Evolutionary conservation across 1,140 invertebrate genomes (phyloP).

Genomic region (Drosophila asahinai): DNA sequence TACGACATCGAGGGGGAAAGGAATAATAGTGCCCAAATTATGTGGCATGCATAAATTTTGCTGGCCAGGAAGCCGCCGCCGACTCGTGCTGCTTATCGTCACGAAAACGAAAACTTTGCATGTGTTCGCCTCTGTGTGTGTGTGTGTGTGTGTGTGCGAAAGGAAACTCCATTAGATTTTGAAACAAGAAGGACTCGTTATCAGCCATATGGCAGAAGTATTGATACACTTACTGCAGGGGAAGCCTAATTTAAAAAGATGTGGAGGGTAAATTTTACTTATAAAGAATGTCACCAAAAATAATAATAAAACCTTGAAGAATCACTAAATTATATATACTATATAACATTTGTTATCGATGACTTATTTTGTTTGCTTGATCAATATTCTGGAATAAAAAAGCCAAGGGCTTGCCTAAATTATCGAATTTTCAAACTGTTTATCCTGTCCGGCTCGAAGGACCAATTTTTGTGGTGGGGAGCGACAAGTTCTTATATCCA

Average conservation of each 20-base stretch:
- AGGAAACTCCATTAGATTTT: slow-evolving; percentile 73
- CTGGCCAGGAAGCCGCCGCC: slow-evolving; percentile 64
- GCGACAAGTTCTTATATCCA: too few species aligned
- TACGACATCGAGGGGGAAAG: slow-evolving; percentile 24
- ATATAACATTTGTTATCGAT: too few species aligned
- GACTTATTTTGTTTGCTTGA: too few species aligned
- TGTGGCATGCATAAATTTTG: slow-evolving; percentile 80
- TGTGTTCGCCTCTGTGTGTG: slow-evolving; percentile 12
- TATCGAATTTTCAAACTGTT: too few species aligned
- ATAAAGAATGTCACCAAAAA: background rate
- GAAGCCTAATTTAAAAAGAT: background rate
- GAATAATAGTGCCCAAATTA: slow-evolving; percentile 78
- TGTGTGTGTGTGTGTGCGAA: slow-evolving; percentile 3
- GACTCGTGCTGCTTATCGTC: slow-evolving; percentile 75
- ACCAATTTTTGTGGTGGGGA: too few species aligned
- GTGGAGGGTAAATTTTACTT: background rate
- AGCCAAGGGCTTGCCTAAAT: too few species aligned
- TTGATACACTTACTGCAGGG: slow-evolving; percentile 15
- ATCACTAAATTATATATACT: too few species aligned
- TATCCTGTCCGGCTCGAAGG: too few species aligned
- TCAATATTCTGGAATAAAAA: too few species aligned
- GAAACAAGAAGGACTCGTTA: slow-evolving; percentile 43
- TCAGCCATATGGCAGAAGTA: background rate
- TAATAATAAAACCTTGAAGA: too few species aligned
- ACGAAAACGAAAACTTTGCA: slow-evolving; percentile 73